Evolutionary conservation across 2,797 vertebrate species (phyloP).

Genomic region (Poecilia picta): DNA sequence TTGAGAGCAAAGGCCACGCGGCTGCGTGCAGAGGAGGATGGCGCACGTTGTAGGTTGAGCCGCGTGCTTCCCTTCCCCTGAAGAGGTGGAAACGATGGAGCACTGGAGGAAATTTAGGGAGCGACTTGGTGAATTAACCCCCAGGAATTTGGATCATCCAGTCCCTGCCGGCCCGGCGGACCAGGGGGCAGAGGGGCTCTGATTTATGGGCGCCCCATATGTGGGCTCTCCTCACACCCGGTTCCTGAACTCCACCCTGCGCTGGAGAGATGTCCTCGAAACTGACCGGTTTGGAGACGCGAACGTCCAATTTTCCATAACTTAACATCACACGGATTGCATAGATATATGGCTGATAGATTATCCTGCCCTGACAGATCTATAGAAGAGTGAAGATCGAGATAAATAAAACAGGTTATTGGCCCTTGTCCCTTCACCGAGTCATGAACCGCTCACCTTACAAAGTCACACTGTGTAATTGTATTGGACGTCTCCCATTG

Average conservation of each 20-base stretch:
- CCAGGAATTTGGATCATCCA: constrained; percentile 84
- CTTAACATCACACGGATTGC: constrained; percentile 30
- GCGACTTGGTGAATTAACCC: constrained; percentile 81
- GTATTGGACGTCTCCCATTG: constrained; percentile 16
- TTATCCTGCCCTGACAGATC: constrained; percentile 38
- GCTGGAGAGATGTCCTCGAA: constrained; percentile 46
- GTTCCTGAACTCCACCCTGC: constrained; percentile 81
- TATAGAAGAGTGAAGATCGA: constrained; percentile 31
- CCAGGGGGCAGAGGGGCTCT: constrained; percentile 78
- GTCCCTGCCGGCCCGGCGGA: constrained; percentile 75
- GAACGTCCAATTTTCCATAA: not conserved
- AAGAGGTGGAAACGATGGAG: constrained; percentile 43
- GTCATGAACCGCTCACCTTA: constrained; percentile 47
- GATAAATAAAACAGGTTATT: constrained; percentile 54
- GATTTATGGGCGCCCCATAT: constrained; percentile 92
- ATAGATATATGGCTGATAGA: constrained; percentile 47
- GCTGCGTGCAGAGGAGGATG: constrained; percentile 32
- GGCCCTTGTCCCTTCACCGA: constrained; percentile 67
- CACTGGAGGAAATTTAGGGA: constrained; percentile 72
- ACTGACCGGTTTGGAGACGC: constrained; percentile 6
- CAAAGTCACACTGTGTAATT: constrained; percentile 28
- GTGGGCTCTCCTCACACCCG: constrained; percentile 86
- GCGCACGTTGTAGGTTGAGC: constrained; percentile 21
- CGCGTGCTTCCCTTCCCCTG: constrained; percentile 37
- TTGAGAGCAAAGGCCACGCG: constrained; percentile 73